Conservation (phyloP, 2,888 invertebrate species). For the Hyposoter dolosus region DNA sequence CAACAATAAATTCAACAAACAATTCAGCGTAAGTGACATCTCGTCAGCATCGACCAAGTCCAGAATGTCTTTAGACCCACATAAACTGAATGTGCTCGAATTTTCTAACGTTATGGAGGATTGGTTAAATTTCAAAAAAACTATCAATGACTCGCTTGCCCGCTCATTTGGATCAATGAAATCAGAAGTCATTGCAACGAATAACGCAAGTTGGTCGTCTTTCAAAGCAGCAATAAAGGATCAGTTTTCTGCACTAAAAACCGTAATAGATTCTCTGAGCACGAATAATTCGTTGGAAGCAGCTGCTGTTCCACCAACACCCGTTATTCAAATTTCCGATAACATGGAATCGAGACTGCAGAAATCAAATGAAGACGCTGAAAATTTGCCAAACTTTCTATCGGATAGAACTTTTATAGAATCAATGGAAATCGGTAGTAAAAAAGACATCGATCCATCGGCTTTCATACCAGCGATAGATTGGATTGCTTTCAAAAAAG, state of each 20-base stretch:
- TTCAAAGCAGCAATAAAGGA: slow-evolving; percentile 67
- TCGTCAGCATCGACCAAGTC: slow-evolving; percentile 15
- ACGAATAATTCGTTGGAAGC: slow-evolving; percentile 62
- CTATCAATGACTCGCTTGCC: slow-evolving; percentile 64
- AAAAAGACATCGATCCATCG: slow-evolving; percentile 42
- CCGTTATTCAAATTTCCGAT: not conserved
- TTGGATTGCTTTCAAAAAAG: slow-evolving; percentile 67
- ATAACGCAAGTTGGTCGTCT: slow-evolving; percentile 60
- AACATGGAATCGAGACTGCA: not conserved
- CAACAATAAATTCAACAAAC: slow-evolving; percentile 17
- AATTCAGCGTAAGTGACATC: slow-evolving; percentile 11
- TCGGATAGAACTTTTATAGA: not conserved
- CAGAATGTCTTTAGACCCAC: slow-evolving; percentile 19
- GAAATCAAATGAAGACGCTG: slow-evolving; percentile 24
- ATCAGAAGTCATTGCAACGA: not conserved
- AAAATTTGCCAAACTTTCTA: slow-evolving; percentile 19
- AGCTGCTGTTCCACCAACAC: not conserved
- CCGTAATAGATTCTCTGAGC: slow-evolving; percentile 67
- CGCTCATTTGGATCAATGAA: slow-evolving; percentile 43
- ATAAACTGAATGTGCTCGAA: slow-evolving; percentile 46
- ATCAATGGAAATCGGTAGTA: slow-evolving; percentile 29
- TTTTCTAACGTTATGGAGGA: slow-evolving; percentile 56
- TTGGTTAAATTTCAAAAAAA: slow-evolving; percentile 65
- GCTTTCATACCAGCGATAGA: slow-evolving; percentile 62
- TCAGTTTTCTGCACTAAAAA: slow-evolving; percentile 71